Evolutionary conservation across 2,797 vertebrate species (phyloP).

Genomic region (Sus cebifrons): DNA sequence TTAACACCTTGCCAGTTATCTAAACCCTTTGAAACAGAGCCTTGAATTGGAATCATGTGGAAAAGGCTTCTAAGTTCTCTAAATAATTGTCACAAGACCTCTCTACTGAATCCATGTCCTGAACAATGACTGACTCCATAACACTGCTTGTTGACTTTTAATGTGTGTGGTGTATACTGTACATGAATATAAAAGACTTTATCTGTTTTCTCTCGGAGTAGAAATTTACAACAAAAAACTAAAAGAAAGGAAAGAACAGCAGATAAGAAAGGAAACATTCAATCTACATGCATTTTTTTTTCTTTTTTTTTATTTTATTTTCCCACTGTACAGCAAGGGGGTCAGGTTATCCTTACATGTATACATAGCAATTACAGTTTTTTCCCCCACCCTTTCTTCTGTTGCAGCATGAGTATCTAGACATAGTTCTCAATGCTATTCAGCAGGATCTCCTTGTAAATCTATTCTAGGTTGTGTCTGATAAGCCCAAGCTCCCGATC

Average conservation of each 20-base stretch:
- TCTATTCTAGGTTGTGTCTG: too few species aligned
- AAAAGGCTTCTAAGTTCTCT: slow-evolving; percentile 40
- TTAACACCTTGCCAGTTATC: slow-evolving; percentile 5
- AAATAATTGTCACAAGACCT: not conserved
- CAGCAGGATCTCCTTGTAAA: too few species aligned
- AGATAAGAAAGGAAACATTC: not conserved
- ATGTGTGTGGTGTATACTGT: not conserved
- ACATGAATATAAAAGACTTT: not conserved
- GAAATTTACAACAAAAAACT: not conserved
- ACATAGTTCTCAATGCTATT: too few species aligned
- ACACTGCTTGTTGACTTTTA: not conserved
- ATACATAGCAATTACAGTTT: too few species aligned
- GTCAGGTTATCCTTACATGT: too few species aligned
- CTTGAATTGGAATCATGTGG: not conserved
- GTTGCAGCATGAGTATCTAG: too few species aligned
- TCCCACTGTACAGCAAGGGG: too few species aligned
- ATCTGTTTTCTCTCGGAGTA: not conserved
- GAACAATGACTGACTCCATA: not conserved
- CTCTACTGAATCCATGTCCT: not conserved
- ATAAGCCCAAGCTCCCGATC: too few species aligned
- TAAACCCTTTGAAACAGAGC: slow-evolving; percentile 32
- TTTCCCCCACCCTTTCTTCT: too few species aligned
- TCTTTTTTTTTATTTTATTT: too few species aligned
- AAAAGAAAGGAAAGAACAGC: not conserved
- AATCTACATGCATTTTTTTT: not conserved